Percentiles rank a stretch among this genome's conserved stretches.
These are phyloP conservation scores for Pseudoatta argentina DNA, from an alignment of 1,140 invertebrate species.

Conservation along the genomic window DNA sequence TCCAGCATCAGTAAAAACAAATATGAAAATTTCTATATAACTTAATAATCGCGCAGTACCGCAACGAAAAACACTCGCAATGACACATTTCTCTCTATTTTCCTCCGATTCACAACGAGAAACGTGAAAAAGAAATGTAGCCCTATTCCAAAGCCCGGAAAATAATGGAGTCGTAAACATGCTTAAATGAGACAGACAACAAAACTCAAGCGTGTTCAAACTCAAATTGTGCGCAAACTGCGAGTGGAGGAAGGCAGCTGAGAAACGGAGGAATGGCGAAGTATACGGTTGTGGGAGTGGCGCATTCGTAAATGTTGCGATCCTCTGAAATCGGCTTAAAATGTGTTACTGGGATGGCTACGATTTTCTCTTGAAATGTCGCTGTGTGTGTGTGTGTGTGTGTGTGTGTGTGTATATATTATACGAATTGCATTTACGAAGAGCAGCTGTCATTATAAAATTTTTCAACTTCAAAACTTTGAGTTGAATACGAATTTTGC, in stretches of 20 bases:
- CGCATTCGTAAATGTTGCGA: conserved; percentile 48
- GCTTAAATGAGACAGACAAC: conserved; percentile 40
- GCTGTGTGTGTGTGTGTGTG: background rate
- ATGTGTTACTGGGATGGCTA: conserved; percentile 20
- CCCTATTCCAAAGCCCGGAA: conserved; percentile 16
- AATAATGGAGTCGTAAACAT: conserved; percentile 53
- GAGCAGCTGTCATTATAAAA: conserved; percentile 2
- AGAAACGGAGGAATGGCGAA: conserved; percentile 7
- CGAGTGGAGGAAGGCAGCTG: conserved; percentile 2
- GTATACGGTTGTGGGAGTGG: conserved; percentile 5
- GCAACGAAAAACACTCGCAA: conserved; percentile 1
- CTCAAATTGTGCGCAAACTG: conserved; percentile 45
- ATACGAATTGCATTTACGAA: background rate
- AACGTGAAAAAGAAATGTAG: conserved; percentile 6
- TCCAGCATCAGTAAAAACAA: background rate
- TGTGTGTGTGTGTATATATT: background rate
- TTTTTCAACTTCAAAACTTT: background rate
- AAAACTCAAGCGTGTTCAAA: conserved; percentile 50
- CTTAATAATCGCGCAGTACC: background rate
- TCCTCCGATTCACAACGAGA: conserved; percentile 1
- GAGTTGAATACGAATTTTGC: background rate
- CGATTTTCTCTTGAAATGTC: conserved; percentile 21
- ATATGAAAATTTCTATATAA: background rate
- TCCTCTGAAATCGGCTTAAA: conserved; percentile 53
- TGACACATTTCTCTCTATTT: conserved; percentile 22